Conservation (phyloP, 2,797 vertebrate genomes). For the Sparus aurata region DNA sequence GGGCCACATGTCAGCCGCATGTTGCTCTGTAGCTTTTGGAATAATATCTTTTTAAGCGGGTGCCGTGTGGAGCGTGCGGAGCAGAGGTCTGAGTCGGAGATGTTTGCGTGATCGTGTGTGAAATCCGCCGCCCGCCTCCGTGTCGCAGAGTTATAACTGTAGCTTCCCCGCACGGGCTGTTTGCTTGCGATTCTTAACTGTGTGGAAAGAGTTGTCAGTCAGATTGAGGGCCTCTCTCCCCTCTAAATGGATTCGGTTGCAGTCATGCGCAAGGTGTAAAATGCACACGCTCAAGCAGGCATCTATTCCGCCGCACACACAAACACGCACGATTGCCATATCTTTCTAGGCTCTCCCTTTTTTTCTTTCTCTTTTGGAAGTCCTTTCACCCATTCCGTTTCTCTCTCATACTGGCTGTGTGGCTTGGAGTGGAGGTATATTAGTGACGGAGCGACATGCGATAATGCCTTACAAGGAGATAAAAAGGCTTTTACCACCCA, state of each 20-base stretch:
- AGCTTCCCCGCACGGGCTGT: conserved; percentile 42
- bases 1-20: background rate
- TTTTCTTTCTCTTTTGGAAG: conserved; percentile 10
- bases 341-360: conserved; percentile 18
- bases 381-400: conserved; percentile 17
- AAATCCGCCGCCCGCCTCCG: conserved; percentile 44
- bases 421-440: conserved; percentile 25
- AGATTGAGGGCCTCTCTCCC: conserved; percentile 52
- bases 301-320: conserved; percentile 17
- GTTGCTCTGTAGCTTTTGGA: background rate
- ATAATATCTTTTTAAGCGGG: background rate
- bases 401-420: conserved; percentile 5
- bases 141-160: conserved; percentile 40
- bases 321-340: conserved; percentile 25
- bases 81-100: conserved; percentile 24
- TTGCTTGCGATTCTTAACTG: conserved; percentile 64
- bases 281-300: conserved; percentile 46
- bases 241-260: conserved; percentile 59
- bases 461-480: conserved; percentile 67
- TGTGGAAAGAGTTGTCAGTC: conserved; percentile 69
- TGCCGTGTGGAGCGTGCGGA: background rate
- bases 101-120: conserved; percentile 56
- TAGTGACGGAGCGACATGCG: conserved; percentile 55
- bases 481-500: conserved; percentile 60
- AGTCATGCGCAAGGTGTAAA: conserved; percentile 60